phyloP scores from a whole-genome alignment of 1,140 invertebrate species.

The Lepidostoma basale region DNA sequence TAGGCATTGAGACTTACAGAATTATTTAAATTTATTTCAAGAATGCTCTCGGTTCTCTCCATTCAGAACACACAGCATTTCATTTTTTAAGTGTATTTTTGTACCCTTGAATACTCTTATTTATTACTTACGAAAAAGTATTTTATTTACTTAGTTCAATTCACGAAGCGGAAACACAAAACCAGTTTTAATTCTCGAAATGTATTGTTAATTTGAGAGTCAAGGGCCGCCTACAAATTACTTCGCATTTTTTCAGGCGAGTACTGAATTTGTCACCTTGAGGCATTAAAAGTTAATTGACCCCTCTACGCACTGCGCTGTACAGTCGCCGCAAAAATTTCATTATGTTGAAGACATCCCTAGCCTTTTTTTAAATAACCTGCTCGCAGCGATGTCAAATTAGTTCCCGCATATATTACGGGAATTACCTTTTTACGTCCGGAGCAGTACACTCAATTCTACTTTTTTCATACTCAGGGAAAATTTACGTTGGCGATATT shows the following conservation, averaged over 20 bases:
- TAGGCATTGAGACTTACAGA: no score
- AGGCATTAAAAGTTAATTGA: background rate
- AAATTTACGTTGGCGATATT: constrained; percentile 6
- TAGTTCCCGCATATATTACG: constrained; percentile 10
- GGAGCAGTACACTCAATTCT: background rate
- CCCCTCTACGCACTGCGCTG: background rate
- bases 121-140: no score
- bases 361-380: background rate
- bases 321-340: background rate
- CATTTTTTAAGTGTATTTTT: no score
- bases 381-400: constrained; percentile 14
- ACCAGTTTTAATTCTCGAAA: no score
- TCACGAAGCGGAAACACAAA: no score
- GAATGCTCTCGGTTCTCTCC: no score
- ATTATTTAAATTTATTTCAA: no score
- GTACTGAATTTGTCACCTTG: constrained; percentile 14
- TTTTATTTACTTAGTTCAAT: no score
- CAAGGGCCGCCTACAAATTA: no score
- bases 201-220: no score
- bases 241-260: background rate
- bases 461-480: constrained; percentile 9
- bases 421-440: background rate
- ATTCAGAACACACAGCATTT: no score
- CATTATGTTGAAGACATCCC: background rate
- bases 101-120: no score